A percentile compares a stretch with the other conserved stretches of the same genome.
These are phyloP conservation scores for Lordiphosa collinella DNA, from an alignment of 1,140 invertebrate species.

Conservation along the genomic window DNA sequence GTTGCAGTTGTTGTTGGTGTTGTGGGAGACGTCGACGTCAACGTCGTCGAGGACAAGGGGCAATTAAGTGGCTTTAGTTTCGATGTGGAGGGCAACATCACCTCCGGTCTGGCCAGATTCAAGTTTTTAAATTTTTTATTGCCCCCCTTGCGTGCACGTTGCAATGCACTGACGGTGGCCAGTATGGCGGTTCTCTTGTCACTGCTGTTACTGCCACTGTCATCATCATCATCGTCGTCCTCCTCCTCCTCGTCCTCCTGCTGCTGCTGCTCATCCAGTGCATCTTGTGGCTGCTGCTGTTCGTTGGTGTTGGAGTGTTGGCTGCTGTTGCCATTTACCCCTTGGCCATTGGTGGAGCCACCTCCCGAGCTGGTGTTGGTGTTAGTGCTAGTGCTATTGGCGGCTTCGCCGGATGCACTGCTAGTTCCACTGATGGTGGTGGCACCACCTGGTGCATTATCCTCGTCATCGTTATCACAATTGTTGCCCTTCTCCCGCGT, in stretches of 20 bases:
- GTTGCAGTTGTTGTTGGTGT: constrained; percentile 16
- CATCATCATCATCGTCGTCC: constrained; percentile 40
- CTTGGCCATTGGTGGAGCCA: constrained; percentile 55
- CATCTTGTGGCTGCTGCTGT: constrained; percentile 37
- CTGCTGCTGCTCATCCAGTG: constrained; percentile 9
- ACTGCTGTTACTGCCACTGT: constrained; percentile 28
- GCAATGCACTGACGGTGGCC: constrained; percentile 33
- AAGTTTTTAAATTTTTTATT: constrained; percentile 79
- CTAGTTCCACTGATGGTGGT: constrained; percentile 11
- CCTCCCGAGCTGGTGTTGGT: constrained; percentile 20
- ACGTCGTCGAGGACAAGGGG: constrained; percentile 22
- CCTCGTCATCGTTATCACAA: constrained; percentile 74
- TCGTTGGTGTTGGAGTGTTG: constrained; percentile 11
- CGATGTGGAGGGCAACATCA: constrained; percentile 74
- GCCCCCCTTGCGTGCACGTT: constrained; percentile 56
- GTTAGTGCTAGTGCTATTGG: constrained; percentile 13
- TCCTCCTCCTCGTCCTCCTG: constrained; percentile 16
- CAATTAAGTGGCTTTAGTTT: constrained; percentile 70
- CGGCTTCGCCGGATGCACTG: constrained; percentile 9
- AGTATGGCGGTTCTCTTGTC: constrained; percentile 20
- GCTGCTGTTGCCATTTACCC: constrained; percentile 51
- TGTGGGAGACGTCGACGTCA: neutral
- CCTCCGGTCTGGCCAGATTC: constrained; percentile 70
- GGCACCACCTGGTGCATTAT: constrained; percentile 58
- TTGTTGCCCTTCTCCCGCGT: constrained; percentile 65